Base-by-base conservation (phyloP, 2,888 invertebrate species). In the Harmothoe impar region DNA sequence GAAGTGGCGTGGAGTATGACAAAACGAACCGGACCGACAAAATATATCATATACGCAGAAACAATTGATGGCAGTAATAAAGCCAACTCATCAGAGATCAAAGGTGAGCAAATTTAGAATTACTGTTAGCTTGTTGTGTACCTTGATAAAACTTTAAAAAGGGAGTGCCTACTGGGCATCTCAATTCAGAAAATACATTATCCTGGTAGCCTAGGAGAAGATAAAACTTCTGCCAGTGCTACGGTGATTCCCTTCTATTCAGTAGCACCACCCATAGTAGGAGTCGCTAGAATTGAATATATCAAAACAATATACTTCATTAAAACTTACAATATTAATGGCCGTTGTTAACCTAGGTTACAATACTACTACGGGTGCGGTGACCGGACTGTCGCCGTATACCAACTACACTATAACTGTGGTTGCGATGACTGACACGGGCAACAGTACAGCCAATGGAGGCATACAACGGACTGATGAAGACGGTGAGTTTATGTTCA, bases 381-480 rank as follows among this genome's bases (percentile, higher is more conserved):
- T 72, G 1, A 17, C 1, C 15, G 72, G 72, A 0, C 72, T 72
- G 72, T 23, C 15, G 1, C 29, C 72, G 25, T 72, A 29, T 25
- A 72, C 72, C 15, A 72, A 72, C 29, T 72, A 72, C 29, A 72
- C 29, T 72, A 29, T 72, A 23, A 72, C 72, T 3, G 72, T 72
- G 15, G 20, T 29, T 17, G 25, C 72, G 5, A 25, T 72, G 12
- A 72, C 25, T 7, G 72, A 29, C 1, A 72, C 29, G 25, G 29
- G 29, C 25, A 17, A 29, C 3, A 25, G 15, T 1, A 1, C 12
- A 15, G 29, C 72, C 15, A 25, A 29, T n/a, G 72, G 72, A 25
- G 29, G 17, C 3, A 72, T 23, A 3, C 3, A 15, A 3, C 20
- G 12, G 25, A 72, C 72, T 7, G 1, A 72, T n/a, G 31, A 25